These are phyloP conservation scores for Acromyrmex echinatior DNA, from an alignment of 1,140 invertebrate species.

Conservation along the genomic window DNA sequence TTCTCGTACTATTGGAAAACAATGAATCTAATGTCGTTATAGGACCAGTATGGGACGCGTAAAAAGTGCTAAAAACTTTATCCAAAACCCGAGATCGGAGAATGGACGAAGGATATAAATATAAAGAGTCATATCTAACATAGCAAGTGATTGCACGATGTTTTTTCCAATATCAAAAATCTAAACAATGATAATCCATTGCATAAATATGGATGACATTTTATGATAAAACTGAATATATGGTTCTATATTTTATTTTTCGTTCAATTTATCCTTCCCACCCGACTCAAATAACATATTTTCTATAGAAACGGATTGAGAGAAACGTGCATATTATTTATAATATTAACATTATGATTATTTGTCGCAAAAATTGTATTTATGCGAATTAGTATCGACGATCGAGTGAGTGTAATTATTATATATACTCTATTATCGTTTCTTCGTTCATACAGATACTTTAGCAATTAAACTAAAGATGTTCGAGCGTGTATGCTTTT, in stretches of 20 bases:
- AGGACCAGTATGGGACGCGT: background rate
- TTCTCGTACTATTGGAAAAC: constrained; percentile 77
- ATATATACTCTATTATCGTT: background rate
- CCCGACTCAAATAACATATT: background rate
- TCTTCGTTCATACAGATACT: background rate
- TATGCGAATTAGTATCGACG: background rate
- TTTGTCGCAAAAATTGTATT: background rate
- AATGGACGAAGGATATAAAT: constrained; percentile 20
- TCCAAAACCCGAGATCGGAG: background rate
- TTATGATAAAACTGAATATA: constrained; percentile 17
- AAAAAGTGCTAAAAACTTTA: constrained; percentile 39
- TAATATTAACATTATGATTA: background rate
- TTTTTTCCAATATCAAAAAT: constrained; percentile 21
- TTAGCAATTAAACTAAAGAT: background rate
- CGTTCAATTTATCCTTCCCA: background rate
- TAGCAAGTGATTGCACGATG: no score
- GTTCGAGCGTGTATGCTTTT: background rate
- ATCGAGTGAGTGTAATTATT: background rate
- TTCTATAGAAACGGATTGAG: background rate
- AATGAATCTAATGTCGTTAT: constrained; percentile 73
- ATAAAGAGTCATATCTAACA: constrained; percentile 1
- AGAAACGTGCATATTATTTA: background rate
- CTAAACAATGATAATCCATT: constrained; percentile 19
- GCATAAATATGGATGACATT: background rate
- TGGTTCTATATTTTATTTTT: background rate